Evolutionary conservation across 2,113 vertebrate species (phyloP).

Genomic region (Hepsetus odoe): DNA sequence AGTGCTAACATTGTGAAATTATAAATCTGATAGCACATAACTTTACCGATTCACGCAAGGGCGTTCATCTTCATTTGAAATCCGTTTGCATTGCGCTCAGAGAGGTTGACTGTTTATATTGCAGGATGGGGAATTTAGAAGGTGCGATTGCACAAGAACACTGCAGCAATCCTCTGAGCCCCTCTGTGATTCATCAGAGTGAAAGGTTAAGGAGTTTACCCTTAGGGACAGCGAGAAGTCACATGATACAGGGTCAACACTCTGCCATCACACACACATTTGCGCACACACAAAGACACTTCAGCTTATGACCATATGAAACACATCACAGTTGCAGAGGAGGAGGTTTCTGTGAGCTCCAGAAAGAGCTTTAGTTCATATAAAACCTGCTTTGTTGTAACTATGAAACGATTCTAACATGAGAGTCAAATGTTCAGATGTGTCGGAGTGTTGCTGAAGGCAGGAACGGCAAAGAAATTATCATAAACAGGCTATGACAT

Average conservation of each 20-base stretch:
- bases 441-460: too few species aligned
- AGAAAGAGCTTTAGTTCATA: too few species aligned
- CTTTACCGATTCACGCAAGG: too few species aligned
- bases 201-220: constrained; percentile 36
- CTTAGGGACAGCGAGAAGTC: constrained; percentile 24
- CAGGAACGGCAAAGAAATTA: too few species aligned
- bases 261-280: constrained; percentile 7
- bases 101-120: constrained; percentile 18
- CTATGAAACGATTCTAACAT: too few species aligned
- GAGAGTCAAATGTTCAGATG: too few species aligned
- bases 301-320: background rate
- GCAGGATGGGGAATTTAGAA: constrained; percentile 19
- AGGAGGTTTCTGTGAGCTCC: background rate
- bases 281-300: background rate
- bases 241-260: constrained; percentile 23
- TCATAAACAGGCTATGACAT: too few species aligned
- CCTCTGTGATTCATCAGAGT: constrained; percentile 30
- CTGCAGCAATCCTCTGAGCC: constrained; percentile 16
- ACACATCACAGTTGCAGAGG: background rate
- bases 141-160: background rate
- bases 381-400: too few species aligned
- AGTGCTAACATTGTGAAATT: too few species aligned
- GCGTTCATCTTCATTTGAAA: background rate
- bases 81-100: background rate
- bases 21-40: too few species aligned